phyloP scores from a whole-genome alignment of 2,888 invertebrate genomes.

The Incurvaria masculella region DNA sequence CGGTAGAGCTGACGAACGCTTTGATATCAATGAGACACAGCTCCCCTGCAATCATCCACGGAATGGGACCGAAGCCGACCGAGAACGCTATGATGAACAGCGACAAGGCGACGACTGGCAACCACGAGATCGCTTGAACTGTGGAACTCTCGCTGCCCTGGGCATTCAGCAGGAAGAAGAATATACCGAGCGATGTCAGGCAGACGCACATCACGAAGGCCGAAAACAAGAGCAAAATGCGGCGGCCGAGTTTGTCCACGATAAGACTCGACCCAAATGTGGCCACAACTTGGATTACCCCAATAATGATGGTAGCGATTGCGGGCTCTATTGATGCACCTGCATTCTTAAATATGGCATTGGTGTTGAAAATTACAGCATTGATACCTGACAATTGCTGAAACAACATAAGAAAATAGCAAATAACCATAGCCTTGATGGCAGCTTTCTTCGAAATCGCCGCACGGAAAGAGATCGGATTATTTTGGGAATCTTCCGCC shows the following conservation, averaged over 20 bases:
- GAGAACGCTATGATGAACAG: slow-evolving; percentile 79
- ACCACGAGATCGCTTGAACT: slow-evolving; percentile 72
- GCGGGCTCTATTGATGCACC: slow-evolving; percentile 56
- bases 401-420: slow-evolving; percentile 81
- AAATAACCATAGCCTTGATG: slow-evolving; percentile 65
- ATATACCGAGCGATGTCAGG: slow-evolving; percentile 67
- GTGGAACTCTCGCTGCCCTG: slow-evolving; percentile 26
- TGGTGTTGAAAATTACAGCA: slow-evolving; percentile 78
- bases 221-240: slow-evolving; percentile 72
- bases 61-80: slow-evolving; percentile 83
- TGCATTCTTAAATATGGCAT: slow-evolving; percentile 68
- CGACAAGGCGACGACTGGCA: slow-evolving; percentile 72
- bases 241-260: slow-evolving; percentile 78
- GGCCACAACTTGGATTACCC: slow-evolving; percentile 75
- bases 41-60: slow-evolving; percentile 82
- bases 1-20: slow-evolving; percentile 71
- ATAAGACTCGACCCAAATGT: slow-evolving; percentile 72
- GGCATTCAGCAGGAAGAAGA: slow-evolving; percentile 54
- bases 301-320: slow-evolving; percentile 73
- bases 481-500: slow-evolving; percentile 48
- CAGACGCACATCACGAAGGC: slow-evolving; percentile 69
- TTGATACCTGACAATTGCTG: slow-evolving; percentile 86
- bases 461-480: slow-evolving; percentile 51
- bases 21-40: slow-evolving; percentile 78
- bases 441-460: slow-evolving; percentile 62